Conservation (phyloP, 2,888 invertebrate species). For the Subacronicta megacephala region DNA sequence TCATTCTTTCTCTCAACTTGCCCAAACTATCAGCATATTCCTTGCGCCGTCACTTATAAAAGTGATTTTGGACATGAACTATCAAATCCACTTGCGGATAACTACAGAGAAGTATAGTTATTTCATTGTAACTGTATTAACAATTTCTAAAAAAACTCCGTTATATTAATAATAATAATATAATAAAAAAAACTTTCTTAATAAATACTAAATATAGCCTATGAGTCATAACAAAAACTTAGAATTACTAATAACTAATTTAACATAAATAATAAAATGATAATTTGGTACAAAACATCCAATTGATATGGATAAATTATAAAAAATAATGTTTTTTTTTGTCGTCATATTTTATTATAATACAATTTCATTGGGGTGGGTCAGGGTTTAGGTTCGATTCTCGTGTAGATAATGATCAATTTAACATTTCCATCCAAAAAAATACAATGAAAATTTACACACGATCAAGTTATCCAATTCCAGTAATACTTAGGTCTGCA, state of each 20-base stretch:
- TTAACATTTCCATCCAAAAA: too few relatives aligned
- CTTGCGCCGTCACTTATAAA: too few relatives aligned
- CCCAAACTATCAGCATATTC: too few relatives aligned
- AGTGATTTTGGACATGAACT: too few relatives aligned
- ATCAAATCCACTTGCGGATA: too few relatives aligned
- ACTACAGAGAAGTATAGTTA: too few relatives aligned
- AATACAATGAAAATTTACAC: too few relatives aligned
- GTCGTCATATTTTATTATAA: conserved; percentile 51
- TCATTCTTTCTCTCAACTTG: too few relatives aligned
- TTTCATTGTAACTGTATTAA: too few relatives aligned
- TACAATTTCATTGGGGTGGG: conserved; percentile 59
- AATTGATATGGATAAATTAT: conserved; percentile 76
- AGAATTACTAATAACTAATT: conserved; percentile 19
- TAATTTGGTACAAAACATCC: conserved; percentile 84
- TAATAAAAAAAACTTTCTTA: conserved; percentile 54
- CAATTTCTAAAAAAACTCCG: conserved; percentile 55
- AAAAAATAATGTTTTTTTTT: conserved; percentile 37
- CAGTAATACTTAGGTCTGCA: too few relatives aligned
- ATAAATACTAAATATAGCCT: conserved; percentile 62
- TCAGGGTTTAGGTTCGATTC: conserved; percentile 22
- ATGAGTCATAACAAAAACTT: conserved; percentile 68
- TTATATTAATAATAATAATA: conserved; percentile 38
- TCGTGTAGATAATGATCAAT: conserved; percentile 21
- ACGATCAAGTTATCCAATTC: too few relatives aligned
- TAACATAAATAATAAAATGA: conserved; percentile 59